Percentiles rank a stretch among this genome's conserved stretches.
Evolutionary conservation across 2,113 vertebrate species (phyloP).

Genomic region (human (Homo sapiens)): DNA sequence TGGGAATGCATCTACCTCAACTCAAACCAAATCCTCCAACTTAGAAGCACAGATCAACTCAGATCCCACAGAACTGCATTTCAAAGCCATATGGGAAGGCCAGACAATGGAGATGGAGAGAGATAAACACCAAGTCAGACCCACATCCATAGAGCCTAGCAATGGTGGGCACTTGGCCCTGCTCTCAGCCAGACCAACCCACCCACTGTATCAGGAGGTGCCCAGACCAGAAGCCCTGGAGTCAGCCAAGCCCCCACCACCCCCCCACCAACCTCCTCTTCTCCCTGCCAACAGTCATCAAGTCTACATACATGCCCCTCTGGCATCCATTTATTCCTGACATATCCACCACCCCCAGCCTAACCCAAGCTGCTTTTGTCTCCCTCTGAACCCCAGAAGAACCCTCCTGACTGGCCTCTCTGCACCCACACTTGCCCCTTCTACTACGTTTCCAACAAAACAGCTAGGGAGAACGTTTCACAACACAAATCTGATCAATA

Average conservation of each 20-base stretch:
- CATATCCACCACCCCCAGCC: background rate
- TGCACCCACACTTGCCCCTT: background rate
- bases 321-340: accelerated
- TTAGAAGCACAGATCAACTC: slow-evolving; percentile 35
- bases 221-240: background rate
- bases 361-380: background rate
- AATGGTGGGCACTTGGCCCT: accelerated
- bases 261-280: background rate
- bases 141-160: background rate
- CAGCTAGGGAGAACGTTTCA: background rate
- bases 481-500: background rate
- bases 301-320: no score
- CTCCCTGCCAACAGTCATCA: no score
- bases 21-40: slow-evolving; percentile 62
- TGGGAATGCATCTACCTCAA: slow-evolving; percentile 59
- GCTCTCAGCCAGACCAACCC: background rate
- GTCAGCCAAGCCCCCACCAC: background rate
- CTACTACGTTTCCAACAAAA: background rate
- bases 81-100: background rate
- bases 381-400: background rate
- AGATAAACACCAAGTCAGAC: background rate
- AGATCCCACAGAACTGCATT: background rate
- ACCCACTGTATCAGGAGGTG: background rate
- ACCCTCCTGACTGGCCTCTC: background rate
- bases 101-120: background rate